phyloP scores from a whole-genome alignment of 2,797 vertebrate genomes.

The Lycodopsis pacificus region DNA sequence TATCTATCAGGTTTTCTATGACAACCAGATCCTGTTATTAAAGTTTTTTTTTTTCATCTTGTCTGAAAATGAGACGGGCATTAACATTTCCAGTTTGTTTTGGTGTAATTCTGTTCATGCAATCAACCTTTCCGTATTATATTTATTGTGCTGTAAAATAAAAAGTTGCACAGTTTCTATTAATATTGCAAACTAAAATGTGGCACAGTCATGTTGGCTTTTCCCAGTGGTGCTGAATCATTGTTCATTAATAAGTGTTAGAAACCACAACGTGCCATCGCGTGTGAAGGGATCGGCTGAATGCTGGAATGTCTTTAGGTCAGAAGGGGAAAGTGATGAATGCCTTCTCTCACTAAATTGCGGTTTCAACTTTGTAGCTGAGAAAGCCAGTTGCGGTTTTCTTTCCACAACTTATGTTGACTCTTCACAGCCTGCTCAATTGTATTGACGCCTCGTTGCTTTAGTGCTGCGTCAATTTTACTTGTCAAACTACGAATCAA shows the following conservation, averaged over 20 bases:
- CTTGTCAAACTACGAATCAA: not conserved
- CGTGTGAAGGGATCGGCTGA: constrained; percentile 7
- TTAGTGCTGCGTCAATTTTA: not conserved
- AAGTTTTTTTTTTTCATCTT: not conserved
- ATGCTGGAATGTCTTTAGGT: constrained; percentile 37
- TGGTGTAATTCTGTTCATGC: constrained; percentile 3
- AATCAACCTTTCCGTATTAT: not conserved
- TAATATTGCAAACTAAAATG: constrained; percentile 5
- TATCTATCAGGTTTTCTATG: constrained; percentile 2
- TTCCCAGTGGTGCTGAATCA: not conserved
- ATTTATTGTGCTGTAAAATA: not conserved
- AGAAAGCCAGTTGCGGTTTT: constrained; percentile 43
- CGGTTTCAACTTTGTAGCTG: constrained; percentile 35
- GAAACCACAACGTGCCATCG: constrained; percentile 19
- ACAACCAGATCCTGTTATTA: not conserved
- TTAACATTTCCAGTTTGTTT: constrained; percentile 20
- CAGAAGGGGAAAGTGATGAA: constrained; percentile 53
- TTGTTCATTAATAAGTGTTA: constrained; percentile 16
- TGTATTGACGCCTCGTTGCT: not conserved
- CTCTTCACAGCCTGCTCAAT: not conserved
- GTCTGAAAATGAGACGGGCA: not conserved
- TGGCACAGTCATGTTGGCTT: not conserved
- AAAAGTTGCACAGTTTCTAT: not conserved
- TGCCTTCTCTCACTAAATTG: constrained; percentile 22
- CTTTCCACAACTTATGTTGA: constrained; percentile 12